phyloP scores from a whole-genome alignment of 2,113 vertebrate species.

The Mesembrinibis cayennensis region DNA sequence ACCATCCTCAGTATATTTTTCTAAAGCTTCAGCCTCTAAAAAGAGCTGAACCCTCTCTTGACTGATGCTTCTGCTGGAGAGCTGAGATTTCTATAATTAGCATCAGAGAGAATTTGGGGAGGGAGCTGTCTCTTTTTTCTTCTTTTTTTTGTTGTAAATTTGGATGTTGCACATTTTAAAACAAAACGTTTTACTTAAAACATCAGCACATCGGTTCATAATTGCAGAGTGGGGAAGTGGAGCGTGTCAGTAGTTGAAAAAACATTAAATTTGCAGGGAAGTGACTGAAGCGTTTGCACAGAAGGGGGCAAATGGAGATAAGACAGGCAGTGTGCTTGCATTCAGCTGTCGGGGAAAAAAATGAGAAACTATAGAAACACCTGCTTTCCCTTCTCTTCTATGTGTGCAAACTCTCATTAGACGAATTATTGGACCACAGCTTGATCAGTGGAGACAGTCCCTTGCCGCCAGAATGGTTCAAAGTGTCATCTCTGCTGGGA shows the following conservation, averaged over 20 bases:
- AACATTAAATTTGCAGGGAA: conserved; percentile 39
- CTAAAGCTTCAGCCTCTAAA: background rate
- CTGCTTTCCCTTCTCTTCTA: background rate
- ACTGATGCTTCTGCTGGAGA: background rate
- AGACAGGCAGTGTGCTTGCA: background rate
- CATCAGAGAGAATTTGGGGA: background rate
- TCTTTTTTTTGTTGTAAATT: background rate
- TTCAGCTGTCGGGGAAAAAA: background rate
- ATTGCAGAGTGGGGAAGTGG: background rate
- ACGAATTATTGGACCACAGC: background rate
- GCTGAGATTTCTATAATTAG: background rate
- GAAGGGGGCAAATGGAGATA: conserved; percentile 54
- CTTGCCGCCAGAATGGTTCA: background rate
- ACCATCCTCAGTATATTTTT: background rate
- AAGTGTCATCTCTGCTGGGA: background rate
- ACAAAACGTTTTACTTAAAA: background rate
- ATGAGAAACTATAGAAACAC: background rate
- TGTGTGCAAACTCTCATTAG: background rate
- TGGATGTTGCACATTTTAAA: background rate
- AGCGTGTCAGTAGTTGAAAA: background rate
- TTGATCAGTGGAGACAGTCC: background rate
- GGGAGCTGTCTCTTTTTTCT: background rate
- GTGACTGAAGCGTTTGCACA: conserved; percentile 34
- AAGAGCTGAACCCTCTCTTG: background rate
- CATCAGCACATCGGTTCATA: background rate